Evolutionary conservation across 2,888 invertebrate genomes (phyloP), one percentile per base, ranked within the genome.

Genomic region (Drosophila recens): DNA sequence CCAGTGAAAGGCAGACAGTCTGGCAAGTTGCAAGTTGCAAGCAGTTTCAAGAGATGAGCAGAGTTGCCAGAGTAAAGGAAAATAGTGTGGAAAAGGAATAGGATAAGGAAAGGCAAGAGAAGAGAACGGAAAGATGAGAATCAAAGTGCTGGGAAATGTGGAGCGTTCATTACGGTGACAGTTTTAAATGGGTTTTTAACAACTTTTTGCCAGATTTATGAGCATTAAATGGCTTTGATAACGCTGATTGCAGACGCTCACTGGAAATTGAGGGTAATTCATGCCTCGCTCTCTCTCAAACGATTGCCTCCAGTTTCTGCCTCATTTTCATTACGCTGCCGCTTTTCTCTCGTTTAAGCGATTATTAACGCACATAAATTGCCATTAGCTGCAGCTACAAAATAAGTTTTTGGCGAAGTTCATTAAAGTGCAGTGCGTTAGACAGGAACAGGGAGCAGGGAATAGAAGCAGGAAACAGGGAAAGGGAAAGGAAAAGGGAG

Each of bases 101-200:
- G 30, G 8, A 30, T 30, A 23, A 15, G 11, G 43, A 13, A 27
- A 9, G 33, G 5, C 13, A 46, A 45, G n/a, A 36, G 54, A 8
- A 38, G 1, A 27, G 27, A 46, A 49, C 43, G 63, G 45, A 45
- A 66, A 70, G 61, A 69, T 64, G 61, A 10, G 51, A 71, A 72
- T 69, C 70, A 67, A 71, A 71, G 58, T 62, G 57, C 68, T 63
- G 66, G 66, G 45, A 54, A 23, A 54, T 33, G 45, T 27, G 59
- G 67, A 76, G 63, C 67, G 87, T 76, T 72, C 84, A 79, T 86
- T 86, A 74, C 48, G 70, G 58, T 75, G 84, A 84, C 84, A 82
- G 80, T 87, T 82, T 88, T 84, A 88, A 88, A 82, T 88, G 82
- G 80, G 67, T 74, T 79, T 84, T 86, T 82, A 82, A 80, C 71